Base-by-base conservation (phyloP, 2,113 vertebrate species). In the Tenebrosternarchus preto region DNA sequence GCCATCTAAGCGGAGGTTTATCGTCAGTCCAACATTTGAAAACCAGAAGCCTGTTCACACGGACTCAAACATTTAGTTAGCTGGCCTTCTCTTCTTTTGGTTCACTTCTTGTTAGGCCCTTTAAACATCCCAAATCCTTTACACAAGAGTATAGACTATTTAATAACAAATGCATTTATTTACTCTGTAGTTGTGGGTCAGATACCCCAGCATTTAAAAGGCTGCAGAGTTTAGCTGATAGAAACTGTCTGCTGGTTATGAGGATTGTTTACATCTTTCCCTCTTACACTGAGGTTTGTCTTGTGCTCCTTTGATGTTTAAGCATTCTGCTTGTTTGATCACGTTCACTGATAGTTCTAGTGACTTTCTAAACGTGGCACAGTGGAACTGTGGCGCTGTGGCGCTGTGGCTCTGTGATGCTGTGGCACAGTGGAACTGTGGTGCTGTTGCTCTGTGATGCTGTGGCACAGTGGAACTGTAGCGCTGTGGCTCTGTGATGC, bases 1-100 rank as follows among this genome's bases (percentile, higher is more conserved):
- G 81, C 81, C 81, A 82, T 82, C n/a, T 20, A 67, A 60, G 60
- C 59, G 12, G 25, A 82, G 66, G 5, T 46, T 53, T 64, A n/a
- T 82, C n/a, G n/a, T 16, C 60, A 50, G 43, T 50, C 43, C 43
- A 50, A 15, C 43, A 50, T 15, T 53, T 17, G 33, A 22, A 31
- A 72, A 36, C 19, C 39, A 55, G 36, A 63, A 46, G 46, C 24
- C 1, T 1, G 70, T 80, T 63, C 53, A 72, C 33, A 16, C 24
- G 25, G 29, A 56, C 31, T 22, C 7, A 7, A 68, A n/a, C n/a
- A n/a, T 31, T 39, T 68, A 39, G 27, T 9, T 67, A 67, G 29
- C 31, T 67, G 2, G n/a, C 2, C 43, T 50, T 9, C 43, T 50
- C 59, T 76, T 33, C 57, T 75, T 11, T 67, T 70, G 77, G 24